Percentiles rank a stretch among this genome's conserved stretches.
These are phyloP conservation scores for Meloidogyne floridensis DNA, from an alignment of 1,140 invertebrate genomes.

Conservation along the genomic window DNA sequence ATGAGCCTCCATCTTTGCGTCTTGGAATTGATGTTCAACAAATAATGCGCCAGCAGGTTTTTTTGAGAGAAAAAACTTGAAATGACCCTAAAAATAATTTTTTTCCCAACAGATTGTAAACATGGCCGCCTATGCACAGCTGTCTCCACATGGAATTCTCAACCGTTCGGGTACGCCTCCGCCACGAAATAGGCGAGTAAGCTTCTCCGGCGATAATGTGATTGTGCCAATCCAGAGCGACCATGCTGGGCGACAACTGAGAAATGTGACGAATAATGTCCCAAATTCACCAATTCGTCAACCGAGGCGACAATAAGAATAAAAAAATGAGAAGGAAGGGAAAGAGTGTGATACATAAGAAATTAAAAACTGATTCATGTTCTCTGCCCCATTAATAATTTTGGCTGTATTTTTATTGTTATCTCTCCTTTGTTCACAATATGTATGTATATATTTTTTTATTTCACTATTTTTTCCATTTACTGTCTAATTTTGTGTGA, in stretches of 20 bases:
- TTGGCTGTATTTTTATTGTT: too few relatives aligned
- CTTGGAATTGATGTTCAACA: background rate
- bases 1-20: background rate
- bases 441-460: too few relatives aligned
- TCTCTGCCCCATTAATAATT: too few relatives aligned
- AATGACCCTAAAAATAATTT: too few relatives aligned
- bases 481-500: too few relatives aligned
- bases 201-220: conserved; percentile 8
- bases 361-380: too few relatives aligned
- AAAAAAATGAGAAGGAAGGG: too few relatives aligned
- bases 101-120: background rate
- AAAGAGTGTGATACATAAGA: too few relatives aligned
- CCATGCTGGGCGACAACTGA: background rate
- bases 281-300: conserved; percentile 8
- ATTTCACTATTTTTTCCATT: too few relatives aligned
- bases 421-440: too few relatives aligned
- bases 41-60: conserved; percentile 1
- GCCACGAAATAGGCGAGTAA: conserved; percentile 2
- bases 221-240: conserved; percentile 2
- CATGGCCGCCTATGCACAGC: background rate
- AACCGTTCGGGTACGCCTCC: background rate
- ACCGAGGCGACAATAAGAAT: background rate
- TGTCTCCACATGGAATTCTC: conserved; percentile 3
- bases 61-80: background rate
- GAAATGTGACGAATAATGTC: conserved; percentile 2